Evolutionary conservation across 1,140 invertebrate genomes (phyloP).

Genomic region (Bombus confusus): DNA sequence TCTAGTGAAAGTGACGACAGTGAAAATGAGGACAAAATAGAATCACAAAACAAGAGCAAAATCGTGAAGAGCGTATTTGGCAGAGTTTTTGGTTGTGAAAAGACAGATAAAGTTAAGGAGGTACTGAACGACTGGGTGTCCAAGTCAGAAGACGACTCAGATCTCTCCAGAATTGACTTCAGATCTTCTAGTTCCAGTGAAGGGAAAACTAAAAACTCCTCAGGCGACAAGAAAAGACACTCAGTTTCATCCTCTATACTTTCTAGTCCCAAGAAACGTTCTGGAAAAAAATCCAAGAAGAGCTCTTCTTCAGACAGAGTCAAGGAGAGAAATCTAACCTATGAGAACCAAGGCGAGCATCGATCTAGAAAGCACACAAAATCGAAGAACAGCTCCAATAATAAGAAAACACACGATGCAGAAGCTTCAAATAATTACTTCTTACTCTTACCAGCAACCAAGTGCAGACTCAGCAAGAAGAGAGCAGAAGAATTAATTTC

Average conservation of each 20-base stretch:
- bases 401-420: constrained; percentile 30
- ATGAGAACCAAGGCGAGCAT: constrained; percentile 14
- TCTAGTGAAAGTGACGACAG: constrained; percentile 69
- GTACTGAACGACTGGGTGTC: constrained; percentile 80
- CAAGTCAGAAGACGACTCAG: constrained; percentile 74
- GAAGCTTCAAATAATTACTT: constrained; percentile 5
- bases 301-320: constrained; percentile 26
- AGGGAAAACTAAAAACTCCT: constrained; percentile 10
- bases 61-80: constrained; percentile 80
- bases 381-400: constrained; percentile 34
- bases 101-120: constrained; percentile 77
- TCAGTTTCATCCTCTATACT: not conserved
- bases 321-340: not conserved
- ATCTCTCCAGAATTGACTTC: constrained; percentile 40
- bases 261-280: constrained; percentile 21
- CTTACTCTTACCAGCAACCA: constrained; percentile 49
- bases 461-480: constrained; percentile 77
- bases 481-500: constrained; percentile 75
- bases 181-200: constrained; percentile 8
- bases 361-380: constrained; percentile 25
- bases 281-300: constrained; percentile 32
- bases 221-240: constrained; percentile 36
- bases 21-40: constrained; percentile 59
- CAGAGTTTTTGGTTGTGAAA: constrained; percentile 76
- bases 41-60: constrained; percentile 75